Base-by-base conservation (phyloP, 2,797 vertebrate species). In the Sebastes melanostomus region DNA sequence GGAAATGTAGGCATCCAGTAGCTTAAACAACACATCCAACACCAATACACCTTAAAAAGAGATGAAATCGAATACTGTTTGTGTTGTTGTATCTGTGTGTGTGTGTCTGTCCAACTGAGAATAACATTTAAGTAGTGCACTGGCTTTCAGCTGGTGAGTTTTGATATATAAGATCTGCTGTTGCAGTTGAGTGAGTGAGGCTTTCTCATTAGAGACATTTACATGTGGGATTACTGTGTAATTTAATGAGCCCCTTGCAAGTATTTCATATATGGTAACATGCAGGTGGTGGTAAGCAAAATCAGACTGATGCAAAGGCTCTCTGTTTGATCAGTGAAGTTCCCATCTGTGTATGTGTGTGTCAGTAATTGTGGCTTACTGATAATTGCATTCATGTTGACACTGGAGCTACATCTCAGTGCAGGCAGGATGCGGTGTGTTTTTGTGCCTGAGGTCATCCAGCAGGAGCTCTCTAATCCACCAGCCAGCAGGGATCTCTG, bases 381-480 rank as follows among this genome's bases (percentile, higher is more conserved):
- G 75, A 86, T 91, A 84, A 92, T 86, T 89, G 79, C 77, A 68
- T 80, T 88, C 62, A 27, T 84, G 81, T 87, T 84, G 74, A 82
- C 86, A 87, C 75, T 74, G 58, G 72, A 82, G 72, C 72, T 71
- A 11, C 60, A 63, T 75, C 74, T 79, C 70, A 56, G 78, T 30
- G 77, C 74, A 68, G 52, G 55, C 83, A 86, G 88, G 85, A 86
- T 85, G 77, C 70, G 80, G 62, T 84, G 75, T 63, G 81, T 85
- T 78, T 81, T 38, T 22, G 88, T 79, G 75, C 84, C 72, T 78
- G 85, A 86, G 87, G 85, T 88, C 85, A 81, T 86, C 63, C 86
- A 85, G 71, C 87, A 81, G 90, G 79, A 87, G 79, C 78, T 85
- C 83, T 89, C 77, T 91, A 87, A 92, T 91, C 89, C 81, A 83